phyloP scores from a whole-genome alignment of 2,888 invertebrate genomes.

The Hirtodrosophila alboralis region DNA sequence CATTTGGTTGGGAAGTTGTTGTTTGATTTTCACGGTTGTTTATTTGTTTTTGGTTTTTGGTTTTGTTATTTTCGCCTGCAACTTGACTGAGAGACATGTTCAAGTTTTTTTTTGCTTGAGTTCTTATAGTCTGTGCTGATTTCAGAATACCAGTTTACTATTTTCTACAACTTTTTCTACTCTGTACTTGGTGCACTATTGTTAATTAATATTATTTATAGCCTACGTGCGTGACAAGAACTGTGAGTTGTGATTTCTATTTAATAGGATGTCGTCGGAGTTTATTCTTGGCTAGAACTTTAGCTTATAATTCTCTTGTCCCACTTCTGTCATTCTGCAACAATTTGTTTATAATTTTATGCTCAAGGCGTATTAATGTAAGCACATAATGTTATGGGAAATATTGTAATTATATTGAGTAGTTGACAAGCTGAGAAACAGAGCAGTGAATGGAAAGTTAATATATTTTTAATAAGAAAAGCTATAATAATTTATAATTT shows the following conservation, averaged over 20 bases:
- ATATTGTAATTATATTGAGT: constrained; percentile 8
- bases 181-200: constrained; percentile 9
- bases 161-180: constrained; percentile 1
- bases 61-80: constrained; percentile 62
- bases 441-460: neutral
- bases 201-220: constrained; percentile 68
- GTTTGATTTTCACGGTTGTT: constrained; percentile 74
- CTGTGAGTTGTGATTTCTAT: constrained; percentile 26
- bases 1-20: constrained; percentile 59
- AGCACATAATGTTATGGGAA: constrained; percentile 35
- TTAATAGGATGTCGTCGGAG: constrained; percentile 23
- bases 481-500: too few relatives aligned
- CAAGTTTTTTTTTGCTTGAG: constrained; percentile 19
- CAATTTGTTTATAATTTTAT: constrained; percentile 37
- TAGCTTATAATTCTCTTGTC: constrained; percentile 29
- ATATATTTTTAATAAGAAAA: too few relatives aligned
- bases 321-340: constrained; percentile 43
- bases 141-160: constrained; percentile 56
- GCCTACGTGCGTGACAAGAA: constrained; percentile 44
- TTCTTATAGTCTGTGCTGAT: constrained; percentile 48
- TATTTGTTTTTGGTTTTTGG: constrained; percentile 41
- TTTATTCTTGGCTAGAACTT: constrained; percentile 10
- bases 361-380: constrained; percentile 6
- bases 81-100: constrained; percentile 33
- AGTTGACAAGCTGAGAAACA: neutral